phyloP scores from a whole-genome alignment of 2,113 vertebrate genomes.

The human region GRCh38 chrX:40243501-40244000 shows the following conservation, averaged over 20 bases:
- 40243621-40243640: neutral
- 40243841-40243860: slow-evolving; percentile 68
- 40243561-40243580: slow-evolving; percentile 15
- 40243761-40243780: slow-evolving; percentile 44
- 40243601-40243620: neutral
- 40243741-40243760: neutral
- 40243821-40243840: slow-evolving; percentile 53
- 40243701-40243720: neutral
- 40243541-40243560: neutral
- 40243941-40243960: slow-evolving; percentile 37
- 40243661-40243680: neutral
- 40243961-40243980: slow-evolving; percentile 71
- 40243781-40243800: neutral
- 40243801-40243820: neutral
- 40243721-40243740: neutral
- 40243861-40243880: slow-evolving; percentile 71
- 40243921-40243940: slow-evolving; percentile 76
- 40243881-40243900: slow-evolving; percentile 56
- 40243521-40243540: neutral
- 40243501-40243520: neutral
- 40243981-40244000: neutral
- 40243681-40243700: slow-evolving; percentile 41
- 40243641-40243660: neutral
- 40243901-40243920: slow-evolving; percentile 61
- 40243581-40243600: neutral